Conservation (phyloP, 2,113 vertebrate genomes). For the Ariopsis seemanni region DNA sequence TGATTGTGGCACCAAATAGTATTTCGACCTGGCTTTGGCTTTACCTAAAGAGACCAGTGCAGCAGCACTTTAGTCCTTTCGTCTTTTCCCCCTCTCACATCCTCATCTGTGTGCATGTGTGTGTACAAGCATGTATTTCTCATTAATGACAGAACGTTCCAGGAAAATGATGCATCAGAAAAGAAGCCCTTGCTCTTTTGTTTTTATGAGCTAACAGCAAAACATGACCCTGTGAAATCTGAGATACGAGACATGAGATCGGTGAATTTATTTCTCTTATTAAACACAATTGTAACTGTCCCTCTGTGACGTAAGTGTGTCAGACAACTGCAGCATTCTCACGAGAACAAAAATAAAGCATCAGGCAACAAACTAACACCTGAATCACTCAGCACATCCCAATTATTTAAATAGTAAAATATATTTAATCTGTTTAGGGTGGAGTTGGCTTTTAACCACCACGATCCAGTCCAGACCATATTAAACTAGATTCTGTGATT, state of each 20-base stretch:
- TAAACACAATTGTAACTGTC: not conserved
- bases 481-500: slow-evolving; percentile 31
- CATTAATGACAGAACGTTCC: not conserved
- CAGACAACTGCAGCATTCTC: not conserved
- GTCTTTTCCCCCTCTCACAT: not conserved
- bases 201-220: not conserved
- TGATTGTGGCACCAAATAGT: not conserved
- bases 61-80: not conserved
- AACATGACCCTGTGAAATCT: no score
- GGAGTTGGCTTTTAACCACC: not conserved
- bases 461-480: not conserved
- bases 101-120: not conserved
- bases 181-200: not conserved
- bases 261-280: not conserved
- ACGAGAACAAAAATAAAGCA: not conserved
- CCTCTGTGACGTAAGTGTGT: not conserved
- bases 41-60: not conserved
- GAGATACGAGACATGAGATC: not conserved
- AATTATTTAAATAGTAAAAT: not conserved
- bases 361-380: not conserved
- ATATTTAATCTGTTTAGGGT: not conserved
- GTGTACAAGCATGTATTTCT: not conserved
- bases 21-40: not conserved
- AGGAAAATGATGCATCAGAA: not conserved
- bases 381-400: not conserved